phyloP scores from a whole-genome alignment of 92 coral and sea anemone species.

The Porites rus region DNA sequence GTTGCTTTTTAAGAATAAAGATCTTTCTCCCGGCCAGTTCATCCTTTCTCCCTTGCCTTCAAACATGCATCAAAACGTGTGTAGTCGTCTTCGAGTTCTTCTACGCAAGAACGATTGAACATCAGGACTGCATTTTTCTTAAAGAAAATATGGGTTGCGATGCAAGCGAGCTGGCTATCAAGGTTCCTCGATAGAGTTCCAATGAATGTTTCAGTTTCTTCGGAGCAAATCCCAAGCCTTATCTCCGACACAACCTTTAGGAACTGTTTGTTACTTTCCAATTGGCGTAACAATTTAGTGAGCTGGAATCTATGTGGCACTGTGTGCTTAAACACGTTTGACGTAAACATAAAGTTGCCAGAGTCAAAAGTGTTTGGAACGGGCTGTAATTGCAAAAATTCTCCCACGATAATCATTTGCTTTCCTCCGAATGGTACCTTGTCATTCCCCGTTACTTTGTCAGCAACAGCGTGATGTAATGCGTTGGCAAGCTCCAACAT shows the following conservation, averaged over 20 bases:
- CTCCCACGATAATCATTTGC: constrained; percentile 44
- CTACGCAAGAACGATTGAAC: constrained; percentile 42
- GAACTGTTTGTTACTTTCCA: not conserved
- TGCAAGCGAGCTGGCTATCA: not conserved
- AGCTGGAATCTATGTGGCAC: constrained; percentile 50
- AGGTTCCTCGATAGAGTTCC: constrained; percentile 41
- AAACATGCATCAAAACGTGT: constrained; percentile 45
- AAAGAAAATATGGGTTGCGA: constrained; percentile 57
- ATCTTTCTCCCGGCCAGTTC: constrained; percentile 37
- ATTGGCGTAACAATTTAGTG: constrained; percentile 30
- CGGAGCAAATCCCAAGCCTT: constrained; percentile 55
- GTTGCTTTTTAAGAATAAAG: constrained; percentile 3
- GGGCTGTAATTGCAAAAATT: constrained; percentile 48
- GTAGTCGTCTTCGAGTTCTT: constrained; percentile 42
- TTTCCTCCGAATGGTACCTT: constrained; percentile 29
- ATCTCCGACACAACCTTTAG: constrained; percentile 33
- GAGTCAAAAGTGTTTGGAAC: constrained; percentile 41
- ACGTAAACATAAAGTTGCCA: constrained; percentile 25
- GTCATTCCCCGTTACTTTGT: no score
- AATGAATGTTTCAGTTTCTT: constrained; percentile 2
- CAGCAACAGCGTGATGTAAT: constrained; percentile 9
- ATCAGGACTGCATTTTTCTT: constrained; percentile 50
- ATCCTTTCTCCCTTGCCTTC: constrained; percentile 24
- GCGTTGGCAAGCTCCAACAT: constrained; percentile 28
- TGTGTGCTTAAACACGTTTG: constrained; percentile 1